Percentiles rank a stretch among this genome's conserved stretches.
phyloP scores from a whole-genome alignment of 1,140 invertebrate genomes.

The Brachionus paranguensis region DNA sequence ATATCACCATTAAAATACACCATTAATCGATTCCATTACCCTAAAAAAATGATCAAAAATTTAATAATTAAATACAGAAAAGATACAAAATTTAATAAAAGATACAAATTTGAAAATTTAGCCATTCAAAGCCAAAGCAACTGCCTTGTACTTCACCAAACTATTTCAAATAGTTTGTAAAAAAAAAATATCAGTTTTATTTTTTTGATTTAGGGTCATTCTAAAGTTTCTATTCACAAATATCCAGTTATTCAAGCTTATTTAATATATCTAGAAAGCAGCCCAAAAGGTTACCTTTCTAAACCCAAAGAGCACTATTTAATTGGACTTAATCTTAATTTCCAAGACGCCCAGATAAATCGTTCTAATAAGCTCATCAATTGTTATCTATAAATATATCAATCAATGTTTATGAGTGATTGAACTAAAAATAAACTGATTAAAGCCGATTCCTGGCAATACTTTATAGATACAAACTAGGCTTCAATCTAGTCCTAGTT shows the following conservation, averaged over 20 bases:
- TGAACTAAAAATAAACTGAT: background rate
- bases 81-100: too few species aligned
- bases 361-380: background rate
- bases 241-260: background rate
- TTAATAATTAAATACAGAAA: too few species aligned
- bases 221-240: background rate
- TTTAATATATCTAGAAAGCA: background rate
- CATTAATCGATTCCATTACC: too few species aligned
- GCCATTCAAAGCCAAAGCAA: too few species aligned
- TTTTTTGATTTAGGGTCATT: background rate
- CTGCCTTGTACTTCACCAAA: too few species aligned
- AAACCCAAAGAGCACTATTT: background rate
- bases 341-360: background rate
- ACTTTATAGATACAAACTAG: background rate
- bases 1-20: too few species aligned
- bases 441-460: background rate
- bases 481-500: background rate
- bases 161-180: too few species aligned
- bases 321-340: background rate
- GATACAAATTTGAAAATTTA: too few species aligned
- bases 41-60: too few species aligned
- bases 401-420: background rate
- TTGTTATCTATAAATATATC: background rate
- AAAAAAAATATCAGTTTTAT: too few species aligned
- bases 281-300: background rate